Conservation (phyloP, 2,113 vertebrate genomes). For the Pyxicephalus adspersus region DNA sequence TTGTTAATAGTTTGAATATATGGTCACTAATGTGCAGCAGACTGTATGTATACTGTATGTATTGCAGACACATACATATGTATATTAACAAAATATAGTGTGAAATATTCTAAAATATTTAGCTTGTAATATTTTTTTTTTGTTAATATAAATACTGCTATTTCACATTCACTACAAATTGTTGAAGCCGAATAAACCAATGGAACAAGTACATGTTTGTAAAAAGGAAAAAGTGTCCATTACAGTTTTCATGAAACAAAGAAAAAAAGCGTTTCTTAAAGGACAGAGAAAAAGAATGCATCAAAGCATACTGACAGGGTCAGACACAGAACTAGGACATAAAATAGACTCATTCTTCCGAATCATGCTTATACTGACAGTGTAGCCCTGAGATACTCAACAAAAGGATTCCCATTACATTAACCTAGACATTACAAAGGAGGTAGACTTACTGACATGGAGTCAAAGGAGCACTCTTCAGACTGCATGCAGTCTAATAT, state of each 20-base stretch:
- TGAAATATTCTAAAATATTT: too few species aligned
- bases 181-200: neutral
- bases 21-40: too few species aligned
- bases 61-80: too few species aligned
- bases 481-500: neutral
- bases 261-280: slow-evolving; percentile 20
- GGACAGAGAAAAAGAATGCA: slow-evolving; percentile 31
- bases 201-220: neutral
- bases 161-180: neutral
- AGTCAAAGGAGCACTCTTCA: slow-evolving; percentile 18
- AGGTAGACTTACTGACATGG: slow-evolving; percentile 19
- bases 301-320: slow-evolving; percentile 47
- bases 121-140: too few species aligned
- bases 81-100: too few species aligned
- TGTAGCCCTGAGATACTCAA: slow-evolving; percentile 46
- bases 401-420: slow-evolving; percentile 33
- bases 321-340: slow-evolving; percentile 31
- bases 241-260: slow-evolving; percentile 1
- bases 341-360: slow-evolving; percentile 46
- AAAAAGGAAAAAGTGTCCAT: slow-evolving; percentile 6
- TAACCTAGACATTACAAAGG: slow-evolving; percentile 48
- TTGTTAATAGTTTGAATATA: too few species aligned
- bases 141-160: too few species aligned
- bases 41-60: too few species aligned
- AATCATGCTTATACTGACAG: slow-evolving; percentile 44